Evolutionary conservation across 2,888 invertebrate species (phyloP), one percentile per base, ranked within the genome.

Genomic region (Pasiphila rectangulata): DNA sequence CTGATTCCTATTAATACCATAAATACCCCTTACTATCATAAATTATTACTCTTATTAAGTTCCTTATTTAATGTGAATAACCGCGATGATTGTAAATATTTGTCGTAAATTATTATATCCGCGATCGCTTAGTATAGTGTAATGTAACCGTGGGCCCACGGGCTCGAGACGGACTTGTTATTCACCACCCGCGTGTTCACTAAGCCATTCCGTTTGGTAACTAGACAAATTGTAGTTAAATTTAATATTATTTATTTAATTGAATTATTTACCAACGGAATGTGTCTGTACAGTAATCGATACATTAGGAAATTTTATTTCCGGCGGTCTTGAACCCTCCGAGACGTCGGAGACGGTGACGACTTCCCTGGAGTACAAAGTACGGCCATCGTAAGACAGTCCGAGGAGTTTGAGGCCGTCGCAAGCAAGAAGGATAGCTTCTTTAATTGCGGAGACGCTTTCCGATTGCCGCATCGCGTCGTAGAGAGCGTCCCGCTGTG

Each of bases 171-270:
- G 83, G 82, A 85, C 75, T 83, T 83, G 80, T 83, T 79, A 83
- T 77, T 82, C 74, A 83, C 88, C 88, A 88, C 88, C 87, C 79
- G 87, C 83, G 88, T 88, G 88, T 88, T 88, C 88, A 88, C 85
- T 55, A 77, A 84, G 83, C 77, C 84, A 78, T 87, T 87, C 87
- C 85, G 63, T 72, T 81, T 81, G 88, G 88, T 83, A 75, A 77
- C 77, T 88, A 88, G 87, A 74, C 82, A 88, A 87, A 82, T 85
- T 79, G 69, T 87, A 87, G 86, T 79, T 82, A 83, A 86, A 85
- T 86, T 72, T 76, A 79, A 78, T 80, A 79, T 76, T 83, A 79
- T 80, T 83, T 82, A 83, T 83, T 81, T 83, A 76, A 79, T 81
- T 83, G 77, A 82, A 79, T 80, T 66, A 72, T 83, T 84, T 83